A percentile compares a stretch with the other conserved stretches of the same genome.
Conservation (phyloP, 2,888 invertebrate species). For the Heliconius erato region DNA sequence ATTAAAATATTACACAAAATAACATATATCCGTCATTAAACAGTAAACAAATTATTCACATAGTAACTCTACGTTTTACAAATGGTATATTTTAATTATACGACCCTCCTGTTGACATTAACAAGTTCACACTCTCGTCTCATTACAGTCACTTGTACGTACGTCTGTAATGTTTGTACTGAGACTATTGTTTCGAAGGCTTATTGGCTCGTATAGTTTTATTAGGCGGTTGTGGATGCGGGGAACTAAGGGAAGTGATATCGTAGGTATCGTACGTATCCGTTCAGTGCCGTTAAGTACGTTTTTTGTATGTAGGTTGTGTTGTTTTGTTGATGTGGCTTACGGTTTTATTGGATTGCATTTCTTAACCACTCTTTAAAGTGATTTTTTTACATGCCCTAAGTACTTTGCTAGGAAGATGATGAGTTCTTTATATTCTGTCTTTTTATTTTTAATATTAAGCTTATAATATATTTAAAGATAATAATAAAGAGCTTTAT, state of each 20-base stretch:
- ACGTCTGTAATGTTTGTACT: conserved; percentile 49
- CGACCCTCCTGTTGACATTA: conserved; percentile 36
- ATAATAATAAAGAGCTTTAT: too few species aligned
- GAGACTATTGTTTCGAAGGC: conserved; percentile 49
- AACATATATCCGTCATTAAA: not conserved
- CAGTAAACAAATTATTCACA: conserved; percentile 12
- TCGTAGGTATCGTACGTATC: conserved; percentile 13
- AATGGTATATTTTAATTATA: conserved; percentile 49
- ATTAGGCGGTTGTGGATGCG: conserved; percentile 44
- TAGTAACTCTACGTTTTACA: conserved; percentile 13
- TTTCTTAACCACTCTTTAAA: not conserved
- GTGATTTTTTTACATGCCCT: not conserved
- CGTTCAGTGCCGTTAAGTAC: conserved; percentile 14
- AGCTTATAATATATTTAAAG: too few species aligned
- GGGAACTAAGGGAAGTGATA: conserved; percentile 37
- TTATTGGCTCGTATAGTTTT: conserved; percentile 51
- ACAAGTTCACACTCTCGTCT: conserved; percentile 44
- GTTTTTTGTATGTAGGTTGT: not conserved
- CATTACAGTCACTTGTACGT: conserved; percentile 39
- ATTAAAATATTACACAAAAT: not conserved
- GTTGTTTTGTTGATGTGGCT: not conserved
- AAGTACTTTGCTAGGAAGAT: too few species aligned
- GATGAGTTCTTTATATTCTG: too few species aligned
- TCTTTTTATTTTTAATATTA: too few species aligned
- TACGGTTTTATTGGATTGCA: not conserved